Percentiles rank a stretch among this genome's conserved stretches.
phyloP scores from a whole-genome alignment of 2,113 vertebrate species.

The Eublepharis macularius region DNA sequence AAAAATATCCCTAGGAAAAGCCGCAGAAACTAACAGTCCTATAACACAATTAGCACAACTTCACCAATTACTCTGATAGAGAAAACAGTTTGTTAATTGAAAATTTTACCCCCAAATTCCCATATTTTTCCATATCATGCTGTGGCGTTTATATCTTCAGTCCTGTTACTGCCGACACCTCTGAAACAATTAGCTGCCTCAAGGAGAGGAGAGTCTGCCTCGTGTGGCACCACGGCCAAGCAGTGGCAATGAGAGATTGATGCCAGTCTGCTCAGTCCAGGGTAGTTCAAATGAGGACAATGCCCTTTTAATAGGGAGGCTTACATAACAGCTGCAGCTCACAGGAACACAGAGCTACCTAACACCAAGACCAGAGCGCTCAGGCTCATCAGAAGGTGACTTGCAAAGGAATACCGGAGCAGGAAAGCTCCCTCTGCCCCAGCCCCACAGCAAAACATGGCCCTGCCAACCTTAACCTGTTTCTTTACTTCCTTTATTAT shows the following conservation, averaged over 20 bases:
- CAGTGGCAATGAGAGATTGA: rapidly evolving
- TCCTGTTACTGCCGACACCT: background rate
- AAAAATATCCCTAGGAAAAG: background rate
- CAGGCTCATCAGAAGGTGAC: background rate
- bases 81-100: background rate
- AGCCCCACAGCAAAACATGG: background rate
- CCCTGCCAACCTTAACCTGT: too few species aligned
- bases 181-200: background rate
- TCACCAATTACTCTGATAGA: background rate
- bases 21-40: background rate
- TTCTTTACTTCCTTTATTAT: too few species aligned
- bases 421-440: background rate
- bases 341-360: background rate
- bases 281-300: background rate
- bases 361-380: background rate
- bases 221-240: background rate
- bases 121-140: background rate
- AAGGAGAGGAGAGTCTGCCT: background rate
- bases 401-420: background rate
- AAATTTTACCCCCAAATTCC: background rate
- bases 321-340: background rate
- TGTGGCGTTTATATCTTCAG: background rate
- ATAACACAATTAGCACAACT: background rate
- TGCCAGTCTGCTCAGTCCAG: background rate
- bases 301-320: background rate